Conservation (phyloP, 2,888 invertebrate genomes). For the Amiota minor region DNA sequence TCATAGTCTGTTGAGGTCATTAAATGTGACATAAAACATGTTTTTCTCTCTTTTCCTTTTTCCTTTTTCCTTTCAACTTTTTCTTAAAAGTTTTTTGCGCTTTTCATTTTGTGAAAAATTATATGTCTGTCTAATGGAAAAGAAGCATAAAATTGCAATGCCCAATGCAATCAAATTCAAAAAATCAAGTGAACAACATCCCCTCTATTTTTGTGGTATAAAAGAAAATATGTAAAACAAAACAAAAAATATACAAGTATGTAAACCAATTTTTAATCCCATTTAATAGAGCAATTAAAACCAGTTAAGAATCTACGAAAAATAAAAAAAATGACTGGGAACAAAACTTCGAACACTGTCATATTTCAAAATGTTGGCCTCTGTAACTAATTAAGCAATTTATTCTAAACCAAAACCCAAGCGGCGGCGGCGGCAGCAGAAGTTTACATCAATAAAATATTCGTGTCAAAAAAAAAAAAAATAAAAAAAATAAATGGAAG, state of each 20-base stretch:
- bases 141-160: constrained; percentile 54
- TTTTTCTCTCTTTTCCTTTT: constrained; percentile 44
- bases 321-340: constrained; percentile 31
- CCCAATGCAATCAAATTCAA: constrained; percentile 43
- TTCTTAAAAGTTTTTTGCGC: constrained; percentile 5
- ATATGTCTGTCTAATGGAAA: constrained; percentile 60
- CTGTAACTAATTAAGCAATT: constrained; percentile 69
- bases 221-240: not conserved
- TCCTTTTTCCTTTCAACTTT: constrained; percentile 8
- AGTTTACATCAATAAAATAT: not conserved
- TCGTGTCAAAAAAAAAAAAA: too few species aligned
- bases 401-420: constrained; percentile 54
- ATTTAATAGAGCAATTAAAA: constrained; percentile 68
- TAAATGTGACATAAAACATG: constrained; percentile 65
- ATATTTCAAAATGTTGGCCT: constrained; percentile 63
- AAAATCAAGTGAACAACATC: not conserved
- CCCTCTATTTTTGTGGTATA: not conserved
- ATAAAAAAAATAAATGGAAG: too few species aligned
- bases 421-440: constrained; percentile 1
- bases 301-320: constrained; percentile 52
- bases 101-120: constrained; percentile 51
- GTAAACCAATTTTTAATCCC: constrained; percentile 47
- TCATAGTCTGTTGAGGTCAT: constrained; percentile 60
- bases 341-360: constrained; percentile 57
- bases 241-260: not conserved